Evolutionary conservation across 2,113 vertebrate species (phyloP).

Genomic region (Perca schrenkii): DNA sequence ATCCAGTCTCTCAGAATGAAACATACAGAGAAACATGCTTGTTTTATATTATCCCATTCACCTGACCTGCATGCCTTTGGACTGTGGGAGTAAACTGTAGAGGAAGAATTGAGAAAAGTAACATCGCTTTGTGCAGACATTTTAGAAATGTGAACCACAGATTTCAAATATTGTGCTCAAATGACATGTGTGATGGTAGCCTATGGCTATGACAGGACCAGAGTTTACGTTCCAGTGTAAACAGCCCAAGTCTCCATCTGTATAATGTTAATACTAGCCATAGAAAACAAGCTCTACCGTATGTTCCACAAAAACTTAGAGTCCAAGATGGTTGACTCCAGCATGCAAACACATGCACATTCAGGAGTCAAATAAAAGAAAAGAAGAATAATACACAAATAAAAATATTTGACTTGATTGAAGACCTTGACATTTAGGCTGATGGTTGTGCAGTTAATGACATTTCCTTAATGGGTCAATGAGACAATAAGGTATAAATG

Average conservation of each 20-base stretch:
- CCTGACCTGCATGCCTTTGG: neutral
- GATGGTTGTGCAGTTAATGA: neutral
- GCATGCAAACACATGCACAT: neutral
- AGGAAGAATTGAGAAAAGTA: neutral
- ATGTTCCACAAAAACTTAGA: neutral
- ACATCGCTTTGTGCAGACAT: neutral
- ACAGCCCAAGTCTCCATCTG: neutral
- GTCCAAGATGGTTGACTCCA: neutral
- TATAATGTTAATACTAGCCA: slow-evolving; percentile 29
- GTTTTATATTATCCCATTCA: neutral
- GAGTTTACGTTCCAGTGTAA: slow-evolving; percentile 16
- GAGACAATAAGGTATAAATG: neutral
- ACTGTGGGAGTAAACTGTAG: neutral
- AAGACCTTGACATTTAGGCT: neutral
- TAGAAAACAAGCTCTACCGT: slow-evolving; percentile 27
- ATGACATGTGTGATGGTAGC: neutral
- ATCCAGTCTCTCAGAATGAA: neutral
- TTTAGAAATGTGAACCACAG: neutral
- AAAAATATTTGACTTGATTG: too few relatives aligned
- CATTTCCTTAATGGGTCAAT: neutral
- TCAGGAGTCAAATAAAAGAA: neutral
- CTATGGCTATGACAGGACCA: neutral
- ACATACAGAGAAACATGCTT: neutral
- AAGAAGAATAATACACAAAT: neutral
- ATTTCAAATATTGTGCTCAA: neutral